A percentile compares a stretch with the other conserved stretches of the same genome.
These are phyloP conservation scores for Microvelia longipes DNA, from an alignment of 1,140 invertebrate species.

Conservation along the genomic window DNA sequence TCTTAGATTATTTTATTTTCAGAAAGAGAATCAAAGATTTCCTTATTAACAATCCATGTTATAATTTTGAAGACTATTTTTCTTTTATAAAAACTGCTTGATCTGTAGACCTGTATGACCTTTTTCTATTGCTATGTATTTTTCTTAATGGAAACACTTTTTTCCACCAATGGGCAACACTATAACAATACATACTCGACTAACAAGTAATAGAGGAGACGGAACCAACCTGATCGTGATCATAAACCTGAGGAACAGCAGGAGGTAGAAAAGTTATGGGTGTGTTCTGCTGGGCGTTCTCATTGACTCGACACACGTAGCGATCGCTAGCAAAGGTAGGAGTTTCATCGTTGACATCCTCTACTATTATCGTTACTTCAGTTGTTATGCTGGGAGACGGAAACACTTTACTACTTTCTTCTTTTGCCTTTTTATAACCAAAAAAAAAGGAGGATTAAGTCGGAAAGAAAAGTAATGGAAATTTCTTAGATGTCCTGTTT, in stretches of 20 bases:
- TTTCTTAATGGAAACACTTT: too few relatives aligned
- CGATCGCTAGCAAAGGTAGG: slow-evolving; percentile 60
- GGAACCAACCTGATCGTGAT: slow-evolving; percentile 66
- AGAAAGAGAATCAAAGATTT: too few relatives aligned
- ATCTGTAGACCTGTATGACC: too few relatives aligned
- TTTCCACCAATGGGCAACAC: too few relatives aligned
- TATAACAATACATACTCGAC: too few relatives aligned
- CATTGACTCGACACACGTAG: slow-evolving; percentile 78
- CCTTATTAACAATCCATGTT: too few relatives aligned
- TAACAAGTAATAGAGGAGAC: background rate
- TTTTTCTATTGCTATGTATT: too few relatives aligned
- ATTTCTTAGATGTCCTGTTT: background rate
- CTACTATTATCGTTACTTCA: slow-evolving; percentile 80
- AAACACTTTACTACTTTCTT: slow-evolving; percentile 40
- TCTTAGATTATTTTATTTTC: too few relatives aligned
- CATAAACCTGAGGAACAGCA: slow-evolving; percentile 69
- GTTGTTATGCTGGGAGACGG: slow-evolving; percentile 62
- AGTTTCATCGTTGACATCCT: slow-evolving; percentile 88
- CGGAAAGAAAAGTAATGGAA: slow-evolving; percentile 1
- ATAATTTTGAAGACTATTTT: too few relatives aligned
- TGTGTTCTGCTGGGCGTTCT: slow-evolving; percentile 80
- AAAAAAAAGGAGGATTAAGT: slow-evolving; percentile 16
- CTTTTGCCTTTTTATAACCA: slow-evolving; percentile 58
- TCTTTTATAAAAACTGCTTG: too few relatives aligned
- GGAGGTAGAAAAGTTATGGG: slow-evolving; percentile 72